phyloP scores from a whole-genome alignment of 2,797 vertebrate genomes.

The Sebastes hopkinsi region DNA sequence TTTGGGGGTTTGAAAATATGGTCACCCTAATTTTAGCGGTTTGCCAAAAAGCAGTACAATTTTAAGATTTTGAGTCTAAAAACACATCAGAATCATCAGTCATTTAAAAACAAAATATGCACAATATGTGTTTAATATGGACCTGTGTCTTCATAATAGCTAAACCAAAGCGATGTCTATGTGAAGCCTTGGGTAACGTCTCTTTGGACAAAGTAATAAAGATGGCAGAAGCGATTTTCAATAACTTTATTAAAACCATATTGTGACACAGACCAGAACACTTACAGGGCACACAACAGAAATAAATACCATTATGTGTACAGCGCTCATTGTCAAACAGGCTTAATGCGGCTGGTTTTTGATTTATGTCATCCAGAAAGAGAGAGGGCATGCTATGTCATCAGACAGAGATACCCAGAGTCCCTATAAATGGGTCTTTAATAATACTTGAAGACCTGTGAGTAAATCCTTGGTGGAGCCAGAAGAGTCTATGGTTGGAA shows the following conservation, averaged over 20 bases:
- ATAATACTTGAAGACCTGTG: background rate
- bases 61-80: background rate
- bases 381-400: slow-evolving; percentile 83
- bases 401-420: slow-evolving; percentile 68
- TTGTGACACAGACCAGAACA: slow-evolving; percentile 84
- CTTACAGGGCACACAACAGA: slow-evolving; percentile 84
- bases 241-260: slow-evolving; percentile 86
- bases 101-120: background rate
- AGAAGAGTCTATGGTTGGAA: background rate
- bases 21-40: background rate
- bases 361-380: slow-evolving; percentile 78
- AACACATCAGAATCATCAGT: too few species aligned
- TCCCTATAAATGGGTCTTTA: too few species aligned
- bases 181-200: background rate
- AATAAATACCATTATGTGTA: slow-evolving; percentile 86
- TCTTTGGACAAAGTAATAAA: background rate
- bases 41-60: background rate
- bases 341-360: slow-evolving; percentile 84
- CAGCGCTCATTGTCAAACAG: slow-evolving; percentile 82
- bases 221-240: slow-evolving; percentile 43
- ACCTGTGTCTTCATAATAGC: too few species aligned
- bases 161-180: background rate
- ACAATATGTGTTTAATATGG: too few species aligned
- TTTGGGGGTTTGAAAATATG: too few species aligned
- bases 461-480: background rate